Evolutionary conservation across 2,888 invertebrate species (phyloP).

Genomic region (Hemaris fuciformis): DNA sequence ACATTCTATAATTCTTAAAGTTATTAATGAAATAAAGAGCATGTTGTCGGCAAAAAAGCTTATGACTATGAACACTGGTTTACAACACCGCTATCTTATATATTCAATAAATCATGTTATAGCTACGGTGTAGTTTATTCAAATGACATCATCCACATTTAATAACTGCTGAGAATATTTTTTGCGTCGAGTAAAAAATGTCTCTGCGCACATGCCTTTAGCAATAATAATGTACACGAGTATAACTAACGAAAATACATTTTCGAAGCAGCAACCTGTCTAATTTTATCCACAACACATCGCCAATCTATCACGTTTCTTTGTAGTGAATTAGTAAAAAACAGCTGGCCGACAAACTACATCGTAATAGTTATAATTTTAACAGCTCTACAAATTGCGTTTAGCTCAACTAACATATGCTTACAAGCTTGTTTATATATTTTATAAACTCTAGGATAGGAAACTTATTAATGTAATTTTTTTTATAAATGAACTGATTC

Average conservation of each 20-base stretch:
- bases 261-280: constrained; percentile 6
- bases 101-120: neutral
- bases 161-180: neutral
- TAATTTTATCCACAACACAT: constrained; percentile 7
- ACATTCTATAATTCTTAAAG: neutral
- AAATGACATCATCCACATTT: neutral
- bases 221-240: neutral
- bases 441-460: too few species aligned
- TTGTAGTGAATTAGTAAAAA: neutral
- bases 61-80: neutral
- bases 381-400: neutral
- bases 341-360: neutral
- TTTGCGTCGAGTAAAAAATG: neutral
- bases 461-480: too few species aligned
- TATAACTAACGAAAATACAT: constrained; percentile 6
- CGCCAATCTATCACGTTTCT: neutral
- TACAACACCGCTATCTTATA: neutral
- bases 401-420: neutral
- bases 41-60: neutral
- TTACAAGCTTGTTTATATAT: neutral
- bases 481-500: too few species aligned
- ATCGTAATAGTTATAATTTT: neutral
- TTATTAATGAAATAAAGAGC: neutral
- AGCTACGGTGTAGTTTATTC: neutral
- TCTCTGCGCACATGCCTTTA: neutral